These are phyloP conservation scores for Eupithecia pulchellata DNA, from an alignment of 2,888 invertebrate genomes.

Conservation along the genomic window DNA sequence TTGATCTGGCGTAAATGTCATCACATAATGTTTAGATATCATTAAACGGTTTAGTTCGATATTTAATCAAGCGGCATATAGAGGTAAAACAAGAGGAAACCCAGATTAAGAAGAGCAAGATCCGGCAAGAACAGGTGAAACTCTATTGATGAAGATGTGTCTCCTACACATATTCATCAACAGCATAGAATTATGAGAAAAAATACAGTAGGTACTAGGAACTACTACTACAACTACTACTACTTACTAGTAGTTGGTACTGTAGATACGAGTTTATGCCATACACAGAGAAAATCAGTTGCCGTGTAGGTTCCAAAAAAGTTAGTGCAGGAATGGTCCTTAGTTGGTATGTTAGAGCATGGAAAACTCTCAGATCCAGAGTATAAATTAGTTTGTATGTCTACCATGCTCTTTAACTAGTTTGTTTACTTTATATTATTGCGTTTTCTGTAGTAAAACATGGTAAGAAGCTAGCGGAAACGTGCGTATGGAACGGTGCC, in stretches of 20 bases:
- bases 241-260: too few species aligned
- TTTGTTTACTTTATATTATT: background rate
- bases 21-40: background rate
- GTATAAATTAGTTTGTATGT: background rate
- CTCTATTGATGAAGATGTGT: background rate
- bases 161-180: too few species aligned
- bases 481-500: conserved; percentile 45
- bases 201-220: too few species aligned
- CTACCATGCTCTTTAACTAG: background rate
- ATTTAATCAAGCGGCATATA: background rate
- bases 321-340: background rate
- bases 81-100: too few species aligned
- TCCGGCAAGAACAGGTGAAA: too few species aligned
- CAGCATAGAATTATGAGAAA: too few species aligned
- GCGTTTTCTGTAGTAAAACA: background rate
- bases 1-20: background rate
- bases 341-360: too few species aligned
- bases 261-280: too few species aligned
- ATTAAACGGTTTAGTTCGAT: background rate
- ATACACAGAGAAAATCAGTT: background rate
- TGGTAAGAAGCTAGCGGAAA: conserved; percentile 2
- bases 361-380: background rate
- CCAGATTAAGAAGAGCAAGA: too few species aligned
- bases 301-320: background rate
- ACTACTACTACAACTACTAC: too few species aligned